Evolutionary conservation across 2,888 invertebrate species (phyloP).

Genomic region (Watsonalla cultraria): DNA sequence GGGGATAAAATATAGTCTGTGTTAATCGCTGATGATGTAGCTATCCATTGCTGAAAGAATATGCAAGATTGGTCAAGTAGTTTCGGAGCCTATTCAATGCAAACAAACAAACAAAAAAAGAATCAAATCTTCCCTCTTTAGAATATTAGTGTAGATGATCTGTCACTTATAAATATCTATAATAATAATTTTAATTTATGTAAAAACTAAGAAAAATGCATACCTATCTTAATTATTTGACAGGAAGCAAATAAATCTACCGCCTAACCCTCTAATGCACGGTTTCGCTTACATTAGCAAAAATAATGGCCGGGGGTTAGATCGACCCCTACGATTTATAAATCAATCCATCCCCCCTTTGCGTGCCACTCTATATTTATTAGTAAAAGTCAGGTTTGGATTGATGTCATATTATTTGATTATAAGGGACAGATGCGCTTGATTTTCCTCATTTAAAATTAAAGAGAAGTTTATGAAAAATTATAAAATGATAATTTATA

Average conservation of each 20-base stretch:
- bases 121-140: no score
- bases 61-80: no score
- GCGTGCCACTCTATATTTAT: constrained; percentile 32
- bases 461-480: no score
- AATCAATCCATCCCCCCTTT: constrained; percentile 47
- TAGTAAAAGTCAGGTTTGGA: constrained; percentile 33
- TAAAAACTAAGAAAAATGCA: neutral
- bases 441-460: neutral
- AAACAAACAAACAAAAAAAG: no score
- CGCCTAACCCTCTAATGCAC: constrained; percentile 54
- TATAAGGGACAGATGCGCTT: constrained; percentile 1
- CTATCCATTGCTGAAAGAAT: no score
- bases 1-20: no score
- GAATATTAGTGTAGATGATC: no score
- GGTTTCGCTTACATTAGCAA: constrained; percentile 56
- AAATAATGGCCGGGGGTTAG: constrained; percentile 45
- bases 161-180: no score
- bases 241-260: constrained; percentile 30
- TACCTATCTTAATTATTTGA: neutral
- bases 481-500: no score
- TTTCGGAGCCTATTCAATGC: no score
- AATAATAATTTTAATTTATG: neutral
- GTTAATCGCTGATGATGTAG: no score
- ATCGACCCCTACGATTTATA: constrained; percentile 44
- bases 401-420: constrained; percentile 20